phyloP scores from a whole-genome alignment of 2,888 invertebrate genomes.

The Imbricaverruca yamaguchii region DNA sequence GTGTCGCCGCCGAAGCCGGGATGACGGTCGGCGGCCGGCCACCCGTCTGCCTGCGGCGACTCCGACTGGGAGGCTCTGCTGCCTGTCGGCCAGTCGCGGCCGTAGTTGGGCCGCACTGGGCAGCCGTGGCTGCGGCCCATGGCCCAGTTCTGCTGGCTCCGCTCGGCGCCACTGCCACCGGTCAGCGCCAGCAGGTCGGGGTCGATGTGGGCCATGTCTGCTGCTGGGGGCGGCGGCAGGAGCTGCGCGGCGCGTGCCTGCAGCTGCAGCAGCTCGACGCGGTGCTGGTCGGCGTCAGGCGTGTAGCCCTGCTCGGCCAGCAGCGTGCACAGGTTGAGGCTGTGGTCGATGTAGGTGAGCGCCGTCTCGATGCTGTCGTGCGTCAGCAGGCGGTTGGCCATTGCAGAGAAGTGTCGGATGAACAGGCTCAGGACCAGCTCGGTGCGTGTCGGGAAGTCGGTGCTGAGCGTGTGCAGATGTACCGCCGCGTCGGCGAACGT shows the following conservation, averaged over 20 bases:
- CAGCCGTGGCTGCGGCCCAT: background rate
- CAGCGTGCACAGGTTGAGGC: constrained; percentile 4
- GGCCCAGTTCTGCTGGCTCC: background rate
- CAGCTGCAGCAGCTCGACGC: background rate
- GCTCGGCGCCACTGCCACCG: background rate
- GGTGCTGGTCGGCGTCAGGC: background rate
- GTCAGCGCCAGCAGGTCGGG: background rate
- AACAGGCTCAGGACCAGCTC: background rate
- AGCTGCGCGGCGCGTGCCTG: background rate
- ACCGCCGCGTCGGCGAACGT: background rate
- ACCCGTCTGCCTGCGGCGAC: background rate
- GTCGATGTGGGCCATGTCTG: background rate
- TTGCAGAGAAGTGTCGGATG: background rate
- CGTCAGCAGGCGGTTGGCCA: background rate
- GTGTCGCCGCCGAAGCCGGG: background rate
- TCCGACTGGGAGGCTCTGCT: background rate
- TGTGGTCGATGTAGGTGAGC: background rate
- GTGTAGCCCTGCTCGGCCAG: background rate
- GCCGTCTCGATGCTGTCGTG: background rate
- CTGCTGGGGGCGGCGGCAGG: background rate
- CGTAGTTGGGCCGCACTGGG: background rate
- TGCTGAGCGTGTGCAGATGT: background rate
- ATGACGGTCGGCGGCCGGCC: background rate
- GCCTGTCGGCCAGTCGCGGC: background rate
- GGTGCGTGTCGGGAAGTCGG: background rate